phyloP scores from a whole-genome alignment of 2,888 invertebrate genomes.

The Perdita meconis region DNA sequence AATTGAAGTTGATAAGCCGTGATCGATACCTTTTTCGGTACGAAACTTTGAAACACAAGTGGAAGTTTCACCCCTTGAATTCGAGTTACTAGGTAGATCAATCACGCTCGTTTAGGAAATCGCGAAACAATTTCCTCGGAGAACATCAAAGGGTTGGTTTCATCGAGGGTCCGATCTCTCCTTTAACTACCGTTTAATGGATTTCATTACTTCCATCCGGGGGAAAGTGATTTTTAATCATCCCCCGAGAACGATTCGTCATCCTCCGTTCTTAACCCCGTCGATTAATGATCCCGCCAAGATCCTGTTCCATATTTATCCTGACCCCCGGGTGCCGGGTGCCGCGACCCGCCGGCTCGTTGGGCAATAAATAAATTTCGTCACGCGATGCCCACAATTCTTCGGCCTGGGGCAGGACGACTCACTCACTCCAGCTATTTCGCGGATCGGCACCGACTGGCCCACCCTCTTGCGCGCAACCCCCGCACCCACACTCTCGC shows the following conservation, averaged over 20 bases:
- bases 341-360: conserved; percentile 25
- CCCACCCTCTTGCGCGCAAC: conserved; percentile 31
- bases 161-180: conserved; percentile 22
- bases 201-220: conserved; percentile 29
- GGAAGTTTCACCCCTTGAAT: neutral
- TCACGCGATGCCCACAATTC: conserved; percentile 78
- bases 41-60: no score
- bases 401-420: conserved; percentile 62
- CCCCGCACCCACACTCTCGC: conserved; percentile 7
- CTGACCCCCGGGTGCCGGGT: conserved; percentile 30
- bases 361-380: conserved; percentile 80
- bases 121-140: neutral
- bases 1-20: no score
- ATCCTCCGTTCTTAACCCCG: conserved; percentile 32
- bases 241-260: conserved; percentile 47
- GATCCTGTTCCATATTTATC: conserved; percentile 66
- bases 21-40: no score
- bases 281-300: conserved; percentile 52
- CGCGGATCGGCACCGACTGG: conserved; percentile 67
- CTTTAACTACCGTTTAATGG: conserved; percentile 41
- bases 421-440: conserved; percentile 65
- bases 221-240: conserved; percentile 51
- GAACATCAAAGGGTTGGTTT: neutral
- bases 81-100: neutral
- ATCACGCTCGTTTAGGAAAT: neutral